phyloP scores from a whole-genome alignment of 2,888 invertebrate genomes.

The Deilephila elpenor region DNA sequence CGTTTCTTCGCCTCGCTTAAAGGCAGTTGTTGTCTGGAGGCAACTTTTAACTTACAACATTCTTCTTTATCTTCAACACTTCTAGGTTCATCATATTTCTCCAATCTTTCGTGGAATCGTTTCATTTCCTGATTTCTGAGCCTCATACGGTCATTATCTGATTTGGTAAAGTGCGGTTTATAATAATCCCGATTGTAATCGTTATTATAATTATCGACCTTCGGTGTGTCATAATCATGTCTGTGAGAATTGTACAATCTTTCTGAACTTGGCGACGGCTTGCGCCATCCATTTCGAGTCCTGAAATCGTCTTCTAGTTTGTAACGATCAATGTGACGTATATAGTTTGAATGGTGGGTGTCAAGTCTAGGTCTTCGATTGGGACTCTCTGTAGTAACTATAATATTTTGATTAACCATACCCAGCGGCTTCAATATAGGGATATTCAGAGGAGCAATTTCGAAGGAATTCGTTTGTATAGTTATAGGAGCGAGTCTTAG shows the following conservation, averaged over 20 bases:
- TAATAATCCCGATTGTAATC: slow-evolving; percentile 30
- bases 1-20: slow-evolving; percentile 52
- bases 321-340: background rate
- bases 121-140: slow-evolving; percentile 37
- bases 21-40: slow-evolving; percentile 61
- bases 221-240: background rate
- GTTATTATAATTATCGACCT: background rate
- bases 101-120: slow-evolving; percentile 65
- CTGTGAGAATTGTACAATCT: background rate
- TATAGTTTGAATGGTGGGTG: slow-evolving; percentile 9
- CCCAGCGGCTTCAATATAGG: slow-evolving; percentile 55
- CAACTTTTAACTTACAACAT: slow-evolving; percentile 47
- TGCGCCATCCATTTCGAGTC: background rate
- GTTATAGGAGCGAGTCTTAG: slow-evolving; percentile 49
- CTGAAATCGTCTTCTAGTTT: slow-evolving; percentile 3
- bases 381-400: slow-evolving; percentile 48
- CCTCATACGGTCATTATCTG: slow-evolving; percentile 33
- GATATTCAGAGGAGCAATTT: slow-evolving; percentile 66
- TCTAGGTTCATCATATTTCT: slow-evolving; percentile 42
- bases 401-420: slow-evolving; percentile 63
- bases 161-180: slow-evolving; percentile 29
- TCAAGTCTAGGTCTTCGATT: slow-evolving; percentile 31
- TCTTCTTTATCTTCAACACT: slow-evolving; percentile 41
- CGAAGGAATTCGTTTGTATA: slow-evolving; percentile 69
- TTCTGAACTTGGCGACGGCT: background rate